phyloP scores from a whole-genome alignment of 2,888 invertebrate genomes.

The Stegophylla sp. region DNA sequence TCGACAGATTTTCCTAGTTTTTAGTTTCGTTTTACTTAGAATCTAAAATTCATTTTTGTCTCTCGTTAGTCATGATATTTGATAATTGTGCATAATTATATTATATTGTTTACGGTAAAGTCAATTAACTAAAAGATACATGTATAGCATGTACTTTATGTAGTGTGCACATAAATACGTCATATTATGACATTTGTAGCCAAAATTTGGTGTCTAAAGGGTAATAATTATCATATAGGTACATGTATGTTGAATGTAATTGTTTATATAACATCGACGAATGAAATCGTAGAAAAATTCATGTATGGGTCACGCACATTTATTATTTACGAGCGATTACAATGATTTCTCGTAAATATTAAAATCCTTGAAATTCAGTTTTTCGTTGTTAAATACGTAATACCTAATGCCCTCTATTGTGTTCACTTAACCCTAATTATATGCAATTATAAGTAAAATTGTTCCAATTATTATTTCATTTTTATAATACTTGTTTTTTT shows the following conservation, averaged over 20 bases:
- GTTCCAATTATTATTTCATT: slow-evolving; percentile 14
- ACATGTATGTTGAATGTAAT: no score
- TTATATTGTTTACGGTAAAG: not conserved
- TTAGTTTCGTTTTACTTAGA: no score
- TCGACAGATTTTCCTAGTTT: no score
- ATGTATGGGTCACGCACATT: slow-evolving; percentile 8
- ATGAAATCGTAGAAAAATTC: not conserved
- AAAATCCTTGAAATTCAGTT: not conserved
- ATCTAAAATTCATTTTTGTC: not conserved
- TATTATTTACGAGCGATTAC: slow-evolving; percentile 2
- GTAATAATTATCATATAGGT: no score
- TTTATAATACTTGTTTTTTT: slow-evolving; percentile 45
- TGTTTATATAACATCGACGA: not conserved
- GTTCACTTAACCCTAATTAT: not conserved
- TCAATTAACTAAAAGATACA: no score
- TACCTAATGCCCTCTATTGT: not conserved
- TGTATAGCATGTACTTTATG: no score
- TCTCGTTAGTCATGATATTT: not conserved
- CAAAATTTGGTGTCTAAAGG: not conserved
- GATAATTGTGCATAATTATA: slow-evolving; percentile 29
- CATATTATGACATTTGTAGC: not conserved
- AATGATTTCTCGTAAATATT: slow-evolving; percentile 1
- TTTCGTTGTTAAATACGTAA: not conserved
- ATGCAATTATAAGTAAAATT: not conserved
- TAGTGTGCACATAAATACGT: no score